Percentiles rank a stretch among this genome's conserved stretches.
phyloP scores from a whole-genome alignment of 2,113 vertebrate genomes.

The Ciconia stormi region DNA sequence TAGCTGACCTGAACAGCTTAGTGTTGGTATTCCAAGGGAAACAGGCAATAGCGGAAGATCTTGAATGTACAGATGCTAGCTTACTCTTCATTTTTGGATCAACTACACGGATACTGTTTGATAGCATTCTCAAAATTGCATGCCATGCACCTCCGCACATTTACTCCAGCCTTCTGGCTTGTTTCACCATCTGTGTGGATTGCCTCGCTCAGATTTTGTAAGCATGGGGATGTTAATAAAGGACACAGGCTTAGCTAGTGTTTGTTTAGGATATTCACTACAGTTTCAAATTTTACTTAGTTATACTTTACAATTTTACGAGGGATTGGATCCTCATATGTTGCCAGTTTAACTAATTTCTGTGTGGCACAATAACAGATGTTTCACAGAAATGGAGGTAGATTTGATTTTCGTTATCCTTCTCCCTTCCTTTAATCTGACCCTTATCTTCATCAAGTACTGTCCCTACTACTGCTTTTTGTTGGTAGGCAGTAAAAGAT shows the following conservation, averaged over 20 bases:
- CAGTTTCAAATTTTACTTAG: background rate
- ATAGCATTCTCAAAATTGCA: background rate
- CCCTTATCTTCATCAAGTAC: background rate
- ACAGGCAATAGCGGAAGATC: rapidly evolving
- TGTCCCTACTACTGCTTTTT: background rate
- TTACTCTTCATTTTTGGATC: background rate
- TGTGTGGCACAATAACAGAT: background rate
- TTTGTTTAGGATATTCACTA: background rate
- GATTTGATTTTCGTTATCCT: background rate
- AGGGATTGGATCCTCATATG: background rate
- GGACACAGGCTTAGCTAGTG: background rate
- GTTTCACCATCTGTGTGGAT: background rate
- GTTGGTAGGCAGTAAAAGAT: background rate
- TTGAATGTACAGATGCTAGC: background rate
- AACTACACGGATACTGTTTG: background rate
- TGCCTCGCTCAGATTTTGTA: background rate
- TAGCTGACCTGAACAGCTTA: background rate
- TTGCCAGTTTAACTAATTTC: background rate
- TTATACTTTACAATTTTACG: background rate
- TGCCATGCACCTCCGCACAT: background rate
- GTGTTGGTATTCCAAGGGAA: background rate
- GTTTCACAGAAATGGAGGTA: background rate
- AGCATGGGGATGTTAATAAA: background rate
- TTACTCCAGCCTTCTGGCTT: background rate
- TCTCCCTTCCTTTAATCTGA: background rate